Evolutionary conservation across 2,888 invertebrate species (phyloP).

Genomic region (Aphrophora alni): DNA sequence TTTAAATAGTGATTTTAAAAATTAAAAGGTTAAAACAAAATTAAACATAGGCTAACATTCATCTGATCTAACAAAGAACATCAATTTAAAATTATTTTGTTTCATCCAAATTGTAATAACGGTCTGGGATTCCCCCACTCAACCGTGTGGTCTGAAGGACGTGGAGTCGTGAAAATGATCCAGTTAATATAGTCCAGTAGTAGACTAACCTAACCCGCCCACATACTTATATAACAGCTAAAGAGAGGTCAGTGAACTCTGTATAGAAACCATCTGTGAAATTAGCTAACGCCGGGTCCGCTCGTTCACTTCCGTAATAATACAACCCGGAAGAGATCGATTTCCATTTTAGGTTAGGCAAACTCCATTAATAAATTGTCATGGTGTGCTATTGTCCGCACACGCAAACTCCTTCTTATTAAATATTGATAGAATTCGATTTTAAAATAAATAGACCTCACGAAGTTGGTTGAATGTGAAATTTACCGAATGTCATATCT

Average conservation of each 20-base stretch:
- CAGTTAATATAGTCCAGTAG: not conserved
- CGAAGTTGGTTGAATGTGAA: not conserved
- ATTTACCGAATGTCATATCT: not conserved
- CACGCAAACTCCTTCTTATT: not conserved
- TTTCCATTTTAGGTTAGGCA: not conserved
- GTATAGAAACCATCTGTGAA: not conserved
- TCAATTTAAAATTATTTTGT: too few relatives aligned
- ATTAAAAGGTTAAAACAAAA: too few relatives aligned
- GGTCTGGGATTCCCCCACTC: too few relatives aligned
- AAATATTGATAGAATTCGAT: not conserved
- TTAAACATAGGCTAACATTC: too few relatives aligned
- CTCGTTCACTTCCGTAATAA: not conserved
- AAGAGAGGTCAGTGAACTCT: not conserved
- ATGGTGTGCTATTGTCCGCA: not conserved
- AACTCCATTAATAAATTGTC: not conserved
- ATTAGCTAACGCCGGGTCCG: not conserved
- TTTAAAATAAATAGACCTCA: too few relatives aligned
- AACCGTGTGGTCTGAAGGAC: not conserved
- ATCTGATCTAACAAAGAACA: too few relatives aligned
- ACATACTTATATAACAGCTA: not conserved
- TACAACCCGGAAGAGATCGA: constrained; percentile 5
- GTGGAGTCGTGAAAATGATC: not conserved
- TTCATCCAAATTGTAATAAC: too few relatives aligned
- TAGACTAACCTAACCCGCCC: not conserved
- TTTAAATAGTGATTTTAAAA: too few relatives aligned